Conservation (phyloP, 2,888 invertebrate species). For the Microplitis deprimator region DNA sequence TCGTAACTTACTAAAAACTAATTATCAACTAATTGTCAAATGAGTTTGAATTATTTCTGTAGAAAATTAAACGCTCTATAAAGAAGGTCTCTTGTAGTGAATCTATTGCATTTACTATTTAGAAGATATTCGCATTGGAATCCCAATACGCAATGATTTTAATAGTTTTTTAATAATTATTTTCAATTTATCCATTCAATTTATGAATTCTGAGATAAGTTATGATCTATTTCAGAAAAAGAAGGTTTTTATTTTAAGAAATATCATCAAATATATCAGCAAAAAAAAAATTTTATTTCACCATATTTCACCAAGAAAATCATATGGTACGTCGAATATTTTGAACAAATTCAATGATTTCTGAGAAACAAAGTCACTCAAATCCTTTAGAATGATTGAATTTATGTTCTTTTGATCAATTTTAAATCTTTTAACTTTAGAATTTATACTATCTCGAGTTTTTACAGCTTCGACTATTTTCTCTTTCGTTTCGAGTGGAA, state of each 20-base stretch:
- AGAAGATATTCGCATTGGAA: slow-evolving; percentile 6
- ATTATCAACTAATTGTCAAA: neutral
- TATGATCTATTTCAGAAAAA: no score
- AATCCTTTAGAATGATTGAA: slow-evolving; percentile 25
- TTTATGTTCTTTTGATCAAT: slow-evolving; percentile 30
- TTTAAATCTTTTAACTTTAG: slow-evolving; percentile 17
- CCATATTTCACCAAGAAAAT: slow-evolving; percentile 23
- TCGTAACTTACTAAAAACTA: slow-evolving; percentile 2
- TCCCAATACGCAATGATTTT: slow-evolving; percentile 8
- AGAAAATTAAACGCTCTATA: slow-evolving; percentile 24
- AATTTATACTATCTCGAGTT: slow-evolving; percentile 1
- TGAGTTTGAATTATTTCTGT: neutral
- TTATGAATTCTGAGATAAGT: no score
- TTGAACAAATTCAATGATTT: slow-evolving; percentile 9
- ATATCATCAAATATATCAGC: neutral
- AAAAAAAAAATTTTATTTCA: slow-evolving; percentile 19
- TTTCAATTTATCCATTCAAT: neutral
- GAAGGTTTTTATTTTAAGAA: neutral
- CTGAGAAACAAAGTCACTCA: slow-evolving; percentile 9
- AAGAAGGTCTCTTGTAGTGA: slow-evolving; percentile 18
- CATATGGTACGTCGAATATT: slow-evolving; percentile 23
- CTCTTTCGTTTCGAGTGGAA: slow-evolving; percentile 21
- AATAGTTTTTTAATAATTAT: neutral
- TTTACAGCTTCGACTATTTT: slow-evolving; percentile 35
- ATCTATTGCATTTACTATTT: neutral